Evolutionary conservation across 2,888 invertebrate genomes (phyloP), one percentile per base, ranked within the genome.

Genomic region (Emesis castigata): DNA sequence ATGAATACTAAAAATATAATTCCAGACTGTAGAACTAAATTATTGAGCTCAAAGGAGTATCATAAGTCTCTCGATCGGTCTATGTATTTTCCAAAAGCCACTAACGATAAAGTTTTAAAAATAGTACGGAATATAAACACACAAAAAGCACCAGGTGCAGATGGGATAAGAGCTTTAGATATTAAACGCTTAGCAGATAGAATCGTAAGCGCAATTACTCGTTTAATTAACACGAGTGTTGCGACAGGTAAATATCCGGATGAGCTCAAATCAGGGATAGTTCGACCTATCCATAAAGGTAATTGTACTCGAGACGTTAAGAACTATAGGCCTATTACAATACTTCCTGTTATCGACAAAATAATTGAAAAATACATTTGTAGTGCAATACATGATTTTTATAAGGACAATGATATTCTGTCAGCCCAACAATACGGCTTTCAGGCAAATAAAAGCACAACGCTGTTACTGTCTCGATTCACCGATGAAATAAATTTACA

Each of bases 341-440:
- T 75, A 8, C 34, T 75, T 20, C 66, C 75, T 0, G 22, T 73
- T n/a, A 26, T 77, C 18, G 76, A 77, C 22, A 77, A 77, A 64
- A 68, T 77, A 48, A 56, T 73, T 3, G 76, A 77, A 69, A 72
- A 69, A n/a, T 53, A 69, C 53, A 56, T 69, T 9, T 48, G 64
- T 31, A 53, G 48, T 3, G 18, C 20, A 5, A 73, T 73, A 2
- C 66, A 73, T 14, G 11, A 34, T 39, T 70, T 75, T 39, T 70
- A 65, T n/a, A n/a, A 20, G 1, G 20, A 29, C 4, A 31, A 73
- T 48, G 53, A 56, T 20, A 34, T 73, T 8, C 11, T 73, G 9
- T 56, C 20, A 14, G 20, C 9, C 5, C 22, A 56, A 3, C 73
- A 73, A 29, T 66, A 56, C 20, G 65, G 58, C 1, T 58, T 71